Base-by-base conservation (phyloP, 2,888 invertebrate species). In the Vesta saturnalis region DNA sequence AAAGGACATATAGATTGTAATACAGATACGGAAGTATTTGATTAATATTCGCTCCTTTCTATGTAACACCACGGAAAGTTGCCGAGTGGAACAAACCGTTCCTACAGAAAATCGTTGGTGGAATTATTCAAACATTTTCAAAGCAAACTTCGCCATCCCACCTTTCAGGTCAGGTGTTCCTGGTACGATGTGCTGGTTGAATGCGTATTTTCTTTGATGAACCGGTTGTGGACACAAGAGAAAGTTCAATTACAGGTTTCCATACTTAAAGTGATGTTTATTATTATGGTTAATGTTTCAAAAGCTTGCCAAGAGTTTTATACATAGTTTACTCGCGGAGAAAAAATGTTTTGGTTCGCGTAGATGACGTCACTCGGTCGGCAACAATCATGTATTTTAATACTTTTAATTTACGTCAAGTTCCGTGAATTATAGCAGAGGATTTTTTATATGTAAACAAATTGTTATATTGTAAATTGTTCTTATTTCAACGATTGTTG, bases 61-160 rank as follows among this genome's bases (percentile, higher is more conserved):
- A 70, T 71, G 66, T 73, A 19, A 76, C 74, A 73, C 63, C 67
- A 64, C 71, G 77, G 71, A 77, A 78, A 76, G 61, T 76, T 55
- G 67, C 73, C n/a, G 74, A 76, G 71, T 76, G 77, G 77, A 78
- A 76, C 66, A 60, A 73, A 77, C 77, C 72, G 72, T 77, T 72
- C 63, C 73, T 10, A 74, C 69, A 12, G 77, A 77, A 79, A 74
- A n/a, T 67, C 77, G 76, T 75, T 78, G 76, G 74, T 73, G 64
- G 62, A 73, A 68, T 43, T 73, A 66, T 72, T 74, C 58, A 65
- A 69, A 66, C 72, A 71, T 47, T 73, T 70, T 52, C 60, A 49
- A 16, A 19, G 23, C 60, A 62, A 62, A 39, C 55, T 62, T 55
- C 2, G 55, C 1, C 54, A 62, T 55, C 43, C 30, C 54, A 62